phyloP scores from a whole-genome alignment of 2,797 vertebrate species.

The Halcyon leucocephala region DNA sequence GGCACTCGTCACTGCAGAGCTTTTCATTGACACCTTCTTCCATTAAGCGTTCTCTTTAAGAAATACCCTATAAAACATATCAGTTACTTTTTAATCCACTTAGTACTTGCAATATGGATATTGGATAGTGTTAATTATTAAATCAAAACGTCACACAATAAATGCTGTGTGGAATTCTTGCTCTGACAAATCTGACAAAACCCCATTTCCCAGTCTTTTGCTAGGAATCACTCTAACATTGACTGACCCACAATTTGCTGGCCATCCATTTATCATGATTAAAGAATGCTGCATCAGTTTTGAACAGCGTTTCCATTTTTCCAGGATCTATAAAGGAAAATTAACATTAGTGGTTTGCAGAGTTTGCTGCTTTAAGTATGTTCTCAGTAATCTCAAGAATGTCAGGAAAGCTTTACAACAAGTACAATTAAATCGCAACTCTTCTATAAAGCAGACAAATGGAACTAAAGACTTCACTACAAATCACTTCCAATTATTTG shows the following conservation, averaged over 20 bases:
- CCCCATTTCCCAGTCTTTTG: neutral
- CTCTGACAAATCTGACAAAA: neutral
- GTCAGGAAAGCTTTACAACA: neutral
- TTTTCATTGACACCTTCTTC: neutral
- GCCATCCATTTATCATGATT: neutral
- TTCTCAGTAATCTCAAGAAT: neutral
- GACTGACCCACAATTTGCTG: neutral
- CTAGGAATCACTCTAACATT: neutral
- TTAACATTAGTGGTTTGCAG: neutral
- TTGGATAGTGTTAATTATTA: neutral
- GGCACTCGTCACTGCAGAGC: neutral
- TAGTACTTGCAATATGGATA: neutral
- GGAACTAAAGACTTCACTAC: neutral
- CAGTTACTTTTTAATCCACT: constrained; percentile 9
- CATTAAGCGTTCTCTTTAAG: neutral
- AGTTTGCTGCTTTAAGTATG: neutral
- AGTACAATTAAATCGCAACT: constrained; percentile 24
- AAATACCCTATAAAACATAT: neutral
- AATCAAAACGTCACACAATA: neutral
- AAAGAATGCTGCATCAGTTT: neutral
- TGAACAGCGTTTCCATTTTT: neutral
- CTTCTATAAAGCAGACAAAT: neutral
- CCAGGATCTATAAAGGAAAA: neutral
- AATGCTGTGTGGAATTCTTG: neutral
- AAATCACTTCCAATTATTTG: constrained; percentile 24